Conservation (phyloP, 2,888 invertebrate species). For the Chrysodeixis includens region DNA sequence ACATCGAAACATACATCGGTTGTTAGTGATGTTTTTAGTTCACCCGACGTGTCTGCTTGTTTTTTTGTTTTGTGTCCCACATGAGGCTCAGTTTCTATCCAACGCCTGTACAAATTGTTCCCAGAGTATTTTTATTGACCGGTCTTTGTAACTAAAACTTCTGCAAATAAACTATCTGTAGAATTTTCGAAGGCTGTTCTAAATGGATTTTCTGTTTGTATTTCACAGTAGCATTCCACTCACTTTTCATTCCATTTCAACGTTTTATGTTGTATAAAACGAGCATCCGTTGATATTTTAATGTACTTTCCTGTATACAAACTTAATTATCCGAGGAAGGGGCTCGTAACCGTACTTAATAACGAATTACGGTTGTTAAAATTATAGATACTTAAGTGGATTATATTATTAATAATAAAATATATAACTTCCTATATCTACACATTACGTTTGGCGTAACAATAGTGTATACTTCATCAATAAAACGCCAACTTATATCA, state of each 20-base stretch:
- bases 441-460: neutral
- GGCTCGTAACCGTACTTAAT: slow-evolving; percentile 17
- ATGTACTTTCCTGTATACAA: slow-evolving; percentile 24
- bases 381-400: slow-evolving; percentile 4
- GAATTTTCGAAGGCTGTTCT: no score
- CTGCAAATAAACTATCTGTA: neutral
- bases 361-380: slow-evolving; percentile 8
- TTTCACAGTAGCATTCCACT: slow-evolving; percentile 27
- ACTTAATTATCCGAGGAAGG: slow-evolving; percentile 30
- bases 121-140: neutral
- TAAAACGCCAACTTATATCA: no score
- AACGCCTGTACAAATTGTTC: neutral
- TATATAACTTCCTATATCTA: neutral
- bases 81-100: neutral
- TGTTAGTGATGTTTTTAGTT: neutral
- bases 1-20: neutral
- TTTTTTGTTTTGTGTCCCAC: slow-evolving; percentile 1
- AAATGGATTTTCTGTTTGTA: slow-evolving; percentile 9
- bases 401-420: neutral
- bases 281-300: slow-evolving; percentile 23
- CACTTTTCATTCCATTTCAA: slow-evolving; percentile 43
- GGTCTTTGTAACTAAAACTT: neutral
- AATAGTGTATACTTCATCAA: no score
- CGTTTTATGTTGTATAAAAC: slow-evolving; percentile 29
- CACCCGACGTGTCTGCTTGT: neutral